Evolutionary conservation across 2,797 vertebrate species (phyloP).

Genomic region (Pterois miles): DNA sequence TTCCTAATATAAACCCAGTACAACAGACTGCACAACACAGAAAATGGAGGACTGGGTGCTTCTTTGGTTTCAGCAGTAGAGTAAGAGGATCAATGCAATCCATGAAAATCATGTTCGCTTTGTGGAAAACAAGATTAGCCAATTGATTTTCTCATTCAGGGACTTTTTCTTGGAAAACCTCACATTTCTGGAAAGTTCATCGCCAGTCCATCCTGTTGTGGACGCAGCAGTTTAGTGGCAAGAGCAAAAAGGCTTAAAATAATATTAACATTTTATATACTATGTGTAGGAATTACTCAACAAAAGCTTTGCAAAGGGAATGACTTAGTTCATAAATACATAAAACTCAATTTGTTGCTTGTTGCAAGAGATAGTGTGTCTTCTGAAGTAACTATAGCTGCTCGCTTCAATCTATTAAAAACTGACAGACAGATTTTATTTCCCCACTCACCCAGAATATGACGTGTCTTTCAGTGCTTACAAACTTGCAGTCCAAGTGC

Average conservation of each 20-base stretch:
- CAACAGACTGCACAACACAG: background rate
- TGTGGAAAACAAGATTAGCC: constrained; percentile 26
- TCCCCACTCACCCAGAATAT: no score
- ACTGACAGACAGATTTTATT: no score
- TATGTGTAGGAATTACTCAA: background rate
- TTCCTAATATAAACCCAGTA: background rate
- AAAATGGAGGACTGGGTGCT: background rate
- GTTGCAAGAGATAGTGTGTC: no score
- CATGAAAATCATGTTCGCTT: constrained; percentile 43
- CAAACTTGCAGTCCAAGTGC: no score
- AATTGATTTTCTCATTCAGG: constrained; percentile 44
- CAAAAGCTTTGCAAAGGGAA: background rate
- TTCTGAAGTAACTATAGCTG: no score
- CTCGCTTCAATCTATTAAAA: no score
- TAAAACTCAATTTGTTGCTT: background rate
- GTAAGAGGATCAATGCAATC: constrained; percentile 33
- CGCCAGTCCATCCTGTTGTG: background rate
- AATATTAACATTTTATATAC: background rate
- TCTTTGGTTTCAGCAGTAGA: constrained; percentile 18
- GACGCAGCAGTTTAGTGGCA: background rate
- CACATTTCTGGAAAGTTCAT: background rate
- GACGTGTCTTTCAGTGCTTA: no score
- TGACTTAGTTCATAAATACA: background rate
- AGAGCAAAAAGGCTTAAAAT: background rate
- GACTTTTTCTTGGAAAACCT: constrained; percentile 35